Evolutionary conservation across 2,888 invertebrate species (phyloP).

Genomic region (Clistopyga incitator): DNA sequence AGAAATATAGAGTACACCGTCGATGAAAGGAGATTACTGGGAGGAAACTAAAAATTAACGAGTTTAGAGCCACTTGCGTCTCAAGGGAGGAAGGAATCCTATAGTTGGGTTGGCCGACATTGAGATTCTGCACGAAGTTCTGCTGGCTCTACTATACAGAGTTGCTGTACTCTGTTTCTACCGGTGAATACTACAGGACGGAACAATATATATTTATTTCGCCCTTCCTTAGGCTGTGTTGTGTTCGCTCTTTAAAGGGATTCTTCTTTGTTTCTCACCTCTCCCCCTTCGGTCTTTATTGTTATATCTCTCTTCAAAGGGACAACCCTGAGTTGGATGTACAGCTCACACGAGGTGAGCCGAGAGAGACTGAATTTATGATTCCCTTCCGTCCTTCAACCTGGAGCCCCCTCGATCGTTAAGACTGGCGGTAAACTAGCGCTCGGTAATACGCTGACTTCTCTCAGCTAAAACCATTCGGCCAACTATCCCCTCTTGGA

Average conservation of each 20-base stretch:
- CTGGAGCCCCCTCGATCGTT: constrained; percentile 46
- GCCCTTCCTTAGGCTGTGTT: constrained; percentile 1
- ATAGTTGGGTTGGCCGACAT: constrained; percentile 20
- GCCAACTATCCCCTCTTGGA: background rate
- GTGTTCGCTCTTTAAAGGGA: constrained; percentile 18
- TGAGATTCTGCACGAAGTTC: constrained; percentile 36
- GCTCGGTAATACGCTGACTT: constrained; percentile 26
- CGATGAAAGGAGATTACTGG: constrained; percentile 33
- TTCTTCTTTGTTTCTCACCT: background rate
- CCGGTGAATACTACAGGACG: background rate
- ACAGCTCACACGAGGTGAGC: constrained; percentile 20
- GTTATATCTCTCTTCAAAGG: constrained; percentile 13
- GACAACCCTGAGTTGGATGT: constrained; percentile 30
- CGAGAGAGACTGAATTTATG: constrained; percentile 64
- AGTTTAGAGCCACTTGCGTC: constrained; percentile 5
- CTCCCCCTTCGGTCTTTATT: background rate
- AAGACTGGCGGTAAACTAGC: constrained; percentile 57
- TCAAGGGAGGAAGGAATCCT: constrained; percentile 18
- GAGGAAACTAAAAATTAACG: constrained; percentile 28
- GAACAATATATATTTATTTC: constrained; percentile 4
- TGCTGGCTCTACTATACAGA: constrained; percentile 26
- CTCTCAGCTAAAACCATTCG: constrained; percentile 46
- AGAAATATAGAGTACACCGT: background rate
- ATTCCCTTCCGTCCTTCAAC: constrained; percentile 53
- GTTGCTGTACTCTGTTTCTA: background rate